Conservation (phyloP, 2,113 vertebrate genomes). For the Pagrus major region DNA sequence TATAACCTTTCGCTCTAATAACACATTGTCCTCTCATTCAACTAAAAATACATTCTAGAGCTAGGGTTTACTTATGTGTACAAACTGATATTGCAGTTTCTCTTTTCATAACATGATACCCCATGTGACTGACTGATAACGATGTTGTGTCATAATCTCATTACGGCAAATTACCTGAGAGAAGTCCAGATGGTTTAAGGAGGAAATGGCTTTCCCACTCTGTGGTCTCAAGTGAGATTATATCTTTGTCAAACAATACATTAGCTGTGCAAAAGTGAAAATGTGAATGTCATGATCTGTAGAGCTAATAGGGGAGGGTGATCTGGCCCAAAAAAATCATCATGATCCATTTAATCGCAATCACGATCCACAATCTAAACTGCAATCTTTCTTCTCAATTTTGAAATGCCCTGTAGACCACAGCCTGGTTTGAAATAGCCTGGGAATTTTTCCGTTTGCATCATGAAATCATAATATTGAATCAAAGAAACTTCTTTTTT, state of each 20-base stretch:
- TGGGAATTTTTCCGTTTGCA: too few species aligned
- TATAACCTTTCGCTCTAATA: constrained; percentile 15
- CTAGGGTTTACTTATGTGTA: not conserved
- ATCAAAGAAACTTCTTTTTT: too few species aligned
- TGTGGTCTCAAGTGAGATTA: not conserved
- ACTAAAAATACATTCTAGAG: not conserved
- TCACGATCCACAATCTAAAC: too few species aligned
- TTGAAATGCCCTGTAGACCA: too few species aligned
- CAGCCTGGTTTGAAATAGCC: too few species aligned
- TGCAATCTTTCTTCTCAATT: too few species aligned
- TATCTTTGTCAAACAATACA: not conserved
- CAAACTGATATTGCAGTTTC: not conserved
- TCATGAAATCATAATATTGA: too few species aligned
- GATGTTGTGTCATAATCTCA: constrained; percentile 5
- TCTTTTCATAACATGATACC: not conserved
- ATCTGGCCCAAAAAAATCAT: too few species aligned
- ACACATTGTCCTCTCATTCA: constrained; percentile 3
- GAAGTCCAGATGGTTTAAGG: not conserved
- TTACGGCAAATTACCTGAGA: constrained; percentile 20
- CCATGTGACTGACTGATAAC: not conserved
- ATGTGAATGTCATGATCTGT: not conserved
- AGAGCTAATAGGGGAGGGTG: too few species aligned
- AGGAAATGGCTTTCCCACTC: constrained; percentile 2
- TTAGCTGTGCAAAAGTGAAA: not conserved
- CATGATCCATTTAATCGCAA: too few species aligned